Evolutionary conservation across 2,888 invertebrate genomes (phyloP).

Genomic region (Sarcophaga caerulescens): DNA sequence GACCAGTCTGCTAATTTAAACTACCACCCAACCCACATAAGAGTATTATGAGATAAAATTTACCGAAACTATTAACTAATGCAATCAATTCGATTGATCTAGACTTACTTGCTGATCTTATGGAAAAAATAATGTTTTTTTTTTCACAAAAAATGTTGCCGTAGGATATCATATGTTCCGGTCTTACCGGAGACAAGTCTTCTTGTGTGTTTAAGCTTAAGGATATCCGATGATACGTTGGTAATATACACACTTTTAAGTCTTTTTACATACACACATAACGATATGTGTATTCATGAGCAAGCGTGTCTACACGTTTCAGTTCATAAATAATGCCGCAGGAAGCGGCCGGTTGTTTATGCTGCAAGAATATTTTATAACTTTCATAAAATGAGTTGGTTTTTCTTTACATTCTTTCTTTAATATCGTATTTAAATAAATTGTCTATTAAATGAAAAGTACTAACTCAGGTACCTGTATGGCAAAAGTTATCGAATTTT

Average conservation of each 20-base stretch:
- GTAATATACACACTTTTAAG: too few relatives aligned
- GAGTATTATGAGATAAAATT: too few relatives aligned
- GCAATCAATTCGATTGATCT: too few relatives aligned
- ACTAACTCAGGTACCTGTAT: neutral
- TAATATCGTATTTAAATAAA: neutral
- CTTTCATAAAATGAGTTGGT: conserved; percentile 47
- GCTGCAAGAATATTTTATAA: conserved; percentile 66
- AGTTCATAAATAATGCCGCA: conserved; percentile 22
- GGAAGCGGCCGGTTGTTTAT: conserved; percentile 62
- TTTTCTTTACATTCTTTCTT: conserved; percentile 15
- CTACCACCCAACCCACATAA: too few relatives aligned
- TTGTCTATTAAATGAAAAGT: conserved; percentile 22
- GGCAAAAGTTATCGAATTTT: neutral
- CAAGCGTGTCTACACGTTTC: conserved; percentile 2
- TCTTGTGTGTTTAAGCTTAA: conserved; percentile 24
- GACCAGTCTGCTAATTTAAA: too few relatives aligned
- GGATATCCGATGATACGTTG: conserved; percentile 59
- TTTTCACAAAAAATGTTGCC: too few relatives aligned
- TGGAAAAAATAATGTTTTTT: too few relatives aligned
- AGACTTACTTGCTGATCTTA: too few relatives aligned
- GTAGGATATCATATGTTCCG: too few relatives aligned
- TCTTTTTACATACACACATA: neutral
- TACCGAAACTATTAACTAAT: too few relatives aligned
- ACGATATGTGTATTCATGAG: neutral
- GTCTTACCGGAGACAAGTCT: too few relatives aligned